These are phyloP conservation scores for Pogonognathellus flavescens DNA, from an alignment of 1,140 invertebrate species.

Conservation along the genomic window DNA sequence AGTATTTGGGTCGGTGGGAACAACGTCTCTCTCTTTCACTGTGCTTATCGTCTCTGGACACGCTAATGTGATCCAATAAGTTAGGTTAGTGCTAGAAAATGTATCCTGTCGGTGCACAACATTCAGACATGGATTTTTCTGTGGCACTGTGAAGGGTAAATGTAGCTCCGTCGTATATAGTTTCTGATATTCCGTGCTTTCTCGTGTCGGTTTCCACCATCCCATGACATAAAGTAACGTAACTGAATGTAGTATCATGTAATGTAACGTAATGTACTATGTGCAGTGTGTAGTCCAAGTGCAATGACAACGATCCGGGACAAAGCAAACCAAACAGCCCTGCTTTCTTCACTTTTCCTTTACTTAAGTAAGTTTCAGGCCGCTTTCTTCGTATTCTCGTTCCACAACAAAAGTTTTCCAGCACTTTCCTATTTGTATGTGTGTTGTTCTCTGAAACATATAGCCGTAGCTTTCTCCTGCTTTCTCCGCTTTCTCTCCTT, in stretches of 20 bases:
- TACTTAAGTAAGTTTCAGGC: slow-evolving; percentile 28
- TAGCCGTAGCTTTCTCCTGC: no score
- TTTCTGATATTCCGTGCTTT: slow-evolving; percentile 29
- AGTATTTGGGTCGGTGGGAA: slow-evolving; percentile 15
- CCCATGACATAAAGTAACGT: slow-evolving; percentile 30
- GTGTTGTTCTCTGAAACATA: no score
- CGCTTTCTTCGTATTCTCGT: slow-evolving; percentile 11
- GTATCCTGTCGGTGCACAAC: slow-evolving; percentile 37
- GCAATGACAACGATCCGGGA: slow-evolving; percentile 21
- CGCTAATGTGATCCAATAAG: slow-evolving; percentile 49
- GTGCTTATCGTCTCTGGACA: slow-evolving; percentile 36
- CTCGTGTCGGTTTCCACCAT: slow-evolving; percentile 26
- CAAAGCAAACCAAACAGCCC: slow-evolving; percentile 13
- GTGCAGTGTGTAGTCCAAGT: slow-evolving; percentile 25
- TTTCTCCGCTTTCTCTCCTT: no score
- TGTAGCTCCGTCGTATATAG: background rate
- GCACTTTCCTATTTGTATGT: slow-evolving; percentile 6
- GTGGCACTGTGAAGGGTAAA: background rate
- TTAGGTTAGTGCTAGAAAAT: slow-evolving; percentile 48
- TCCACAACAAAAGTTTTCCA: slow-evolving; percentile 18
- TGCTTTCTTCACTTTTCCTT: background rate
- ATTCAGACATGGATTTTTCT: slow-evolving; percentile 7
- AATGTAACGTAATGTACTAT: slow-evolving; percentile 35
- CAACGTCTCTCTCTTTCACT: slow-evolving; percentile 3
- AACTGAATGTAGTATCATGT: slow-evolving; percentile 33